phyloP scores from a whole-genome alignment of 2,113 vertebrate species.

The Syngnathus typhle region DNA sequence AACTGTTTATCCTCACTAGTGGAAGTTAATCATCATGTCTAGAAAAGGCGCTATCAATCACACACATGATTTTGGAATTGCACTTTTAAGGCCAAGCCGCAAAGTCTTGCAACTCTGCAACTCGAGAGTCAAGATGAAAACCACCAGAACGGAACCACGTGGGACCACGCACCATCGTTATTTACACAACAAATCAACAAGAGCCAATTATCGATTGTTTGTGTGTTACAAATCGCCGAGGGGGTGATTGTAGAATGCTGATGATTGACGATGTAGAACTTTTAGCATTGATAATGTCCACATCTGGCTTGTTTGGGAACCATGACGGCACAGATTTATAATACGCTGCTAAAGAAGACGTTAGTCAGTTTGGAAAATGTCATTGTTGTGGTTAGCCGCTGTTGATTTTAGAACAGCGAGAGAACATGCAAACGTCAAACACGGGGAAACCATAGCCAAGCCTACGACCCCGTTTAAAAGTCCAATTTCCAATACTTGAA shows the following conservation, averaged over 20 bases:
- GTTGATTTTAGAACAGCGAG: too few species aligned
- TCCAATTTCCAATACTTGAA: background rate
- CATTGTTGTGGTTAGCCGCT: background rate
- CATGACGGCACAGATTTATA: too few species aligned
- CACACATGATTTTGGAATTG: background rate
- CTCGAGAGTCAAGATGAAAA: background rate
- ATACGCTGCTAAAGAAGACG: background rate
- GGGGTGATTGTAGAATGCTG: constrained; percentile 34
- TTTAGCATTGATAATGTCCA: constrained; percentile 4
- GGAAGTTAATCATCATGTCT: background rate
- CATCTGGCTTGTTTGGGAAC: background rate
- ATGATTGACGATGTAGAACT: constrained; percentile 28
- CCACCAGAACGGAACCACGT: background rate
- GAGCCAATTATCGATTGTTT: constrained; percentile 31
- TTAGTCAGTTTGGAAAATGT: background rate
- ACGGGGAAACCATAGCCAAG: too few species aligned
- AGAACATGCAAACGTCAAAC: too few species aligned
- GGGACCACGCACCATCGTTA: background rate
- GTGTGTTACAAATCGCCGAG: constrained; percentile 12
- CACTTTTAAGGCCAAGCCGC: background rate
- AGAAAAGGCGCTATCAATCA: background rate
- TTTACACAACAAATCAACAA: background rate
- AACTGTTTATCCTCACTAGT: background rate
- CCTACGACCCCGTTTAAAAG: too few species aligned
- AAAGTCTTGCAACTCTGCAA: constrained; percentile 1